Base-by-base conservation (phyloP, 2,113 vertebrate species). In the Brachyhypopomus gauderio region DNA sequence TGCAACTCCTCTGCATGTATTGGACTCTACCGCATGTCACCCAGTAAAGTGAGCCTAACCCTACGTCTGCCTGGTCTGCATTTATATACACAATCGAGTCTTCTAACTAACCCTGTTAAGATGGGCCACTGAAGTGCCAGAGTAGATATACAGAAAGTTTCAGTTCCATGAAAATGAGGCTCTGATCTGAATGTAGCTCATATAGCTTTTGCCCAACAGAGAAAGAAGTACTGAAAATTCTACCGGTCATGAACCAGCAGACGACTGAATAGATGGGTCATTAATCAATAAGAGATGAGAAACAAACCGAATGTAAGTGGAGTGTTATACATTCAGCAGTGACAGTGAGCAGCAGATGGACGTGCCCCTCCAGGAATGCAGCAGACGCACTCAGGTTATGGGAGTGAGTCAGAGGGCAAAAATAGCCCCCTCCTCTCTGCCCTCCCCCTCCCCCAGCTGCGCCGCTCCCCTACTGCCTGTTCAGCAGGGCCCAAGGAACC, bases 311-410 rank as follows among this genome's bases (percentile, higher is more conserved):
- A 1, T 56, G 70, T 34, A 11, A 19, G 72, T 9, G n/a, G 58
- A 5, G 30, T 52, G 78, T 63, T 66, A 58, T 72, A 62, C 38
- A 30, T 66, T 9, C 38, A 71, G 30, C 91, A 91, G 89, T 77
- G 87, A 87, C 89, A 85, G 80, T 90, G 84, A 87, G 84, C 77
- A 92, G 87, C 93, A 94, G 91, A 92, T 95, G 93, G 86, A 90
- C 88, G 90, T 92, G 88, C 90, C 90, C 92, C 90, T 91, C 89
- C 82, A 82, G 84, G 82, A 83, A 89, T 88, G 91, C 79, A 86
- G 62, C 70, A 89, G 91, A 84, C 89, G 82, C 7, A 67, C 72
- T 72, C 80, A 81, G 72, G 66, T 83, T 84, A 86, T 83, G 63
- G 45, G 27, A 23, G 27, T 83, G 85, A 86, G 67, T 89, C 89